These are phyloP conservation scores for Pocillopora meandrina DNA, from an alignment of 92 coral and sea anemone genomes.

Conservation along the genomic window DNA sequence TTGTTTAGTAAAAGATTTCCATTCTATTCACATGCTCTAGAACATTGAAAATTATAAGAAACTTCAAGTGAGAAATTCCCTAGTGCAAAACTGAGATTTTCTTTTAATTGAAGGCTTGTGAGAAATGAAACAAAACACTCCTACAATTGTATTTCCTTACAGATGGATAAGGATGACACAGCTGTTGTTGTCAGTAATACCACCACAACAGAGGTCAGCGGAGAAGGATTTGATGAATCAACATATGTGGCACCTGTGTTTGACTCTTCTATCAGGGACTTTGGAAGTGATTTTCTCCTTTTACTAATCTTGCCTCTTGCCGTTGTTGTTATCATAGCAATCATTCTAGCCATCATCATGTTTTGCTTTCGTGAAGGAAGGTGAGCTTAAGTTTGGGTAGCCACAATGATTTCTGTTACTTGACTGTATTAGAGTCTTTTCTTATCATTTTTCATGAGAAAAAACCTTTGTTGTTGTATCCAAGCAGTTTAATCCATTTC, in stretches of 20 bases:
- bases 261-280: constrained; percentile 71
- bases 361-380: constrained; percentile 84
- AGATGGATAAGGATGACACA: constrained; percentile 29
- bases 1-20: not conserved
- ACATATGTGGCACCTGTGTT: constrained; percentile 68
- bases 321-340: constrained; percentile 61
- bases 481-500: no score
- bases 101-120: no score
- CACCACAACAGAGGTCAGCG: constrained; percentile 9
- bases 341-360: constrained; percentile 71
- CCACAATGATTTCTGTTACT: no score
- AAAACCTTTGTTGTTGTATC: no score
- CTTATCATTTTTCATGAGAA: no score
- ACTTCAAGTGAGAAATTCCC: no score
- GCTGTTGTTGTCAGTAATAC: constrained; percentile 6
- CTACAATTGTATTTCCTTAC: not conserved
- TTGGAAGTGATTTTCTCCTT: constrained; percentile 61
- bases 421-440: no score
- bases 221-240: constrained; percentile 55
- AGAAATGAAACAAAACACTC: no score
- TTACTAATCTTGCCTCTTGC: constrained; percentile 71
- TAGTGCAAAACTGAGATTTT: no score
- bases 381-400: constrained; percentile 24
- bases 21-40: no score
- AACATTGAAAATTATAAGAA: no score